Percentiles rank a stretch among this genome's conserved stretches.
Conservation (phyloP, 2,888 invertebrate genomes). For the Cremastobaeus sp. region DNA sequence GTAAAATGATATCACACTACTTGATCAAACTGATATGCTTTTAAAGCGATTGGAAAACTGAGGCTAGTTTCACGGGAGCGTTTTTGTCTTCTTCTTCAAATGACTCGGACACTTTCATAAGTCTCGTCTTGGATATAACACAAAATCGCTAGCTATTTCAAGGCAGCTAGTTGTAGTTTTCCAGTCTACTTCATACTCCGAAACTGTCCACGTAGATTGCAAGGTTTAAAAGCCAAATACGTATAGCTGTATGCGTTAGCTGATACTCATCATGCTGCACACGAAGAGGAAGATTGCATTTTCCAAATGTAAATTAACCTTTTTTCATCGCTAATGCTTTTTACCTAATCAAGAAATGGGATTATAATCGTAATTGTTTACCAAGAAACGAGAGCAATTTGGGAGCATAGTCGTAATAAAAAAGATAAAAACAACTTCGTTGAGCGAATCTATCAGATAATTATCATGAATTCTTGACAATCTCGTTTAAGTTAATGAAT, state of each 20-base stretch:
- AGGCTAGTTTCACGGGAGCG: constrained; percentile 18
- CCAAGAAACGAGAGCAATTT: not conserved
- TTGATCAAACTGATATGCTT: constrained; percentile 41
- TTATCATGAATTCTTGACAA: no score
- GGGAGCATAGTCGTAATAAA: no score
- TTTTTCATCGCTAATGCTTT: constrained; percentile 13
- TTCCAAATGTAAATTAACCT: constrained; percentile 25
- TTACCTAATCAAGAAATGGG: constrained; percentile 9
- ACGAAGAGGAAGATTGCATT: constrained; percentile 16
- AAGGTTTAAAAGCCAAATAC: constrained; percentile 4
- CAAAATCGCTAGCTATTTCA: constrained; percentile 33
- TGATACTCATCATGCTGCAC: constrained; percentile 2
- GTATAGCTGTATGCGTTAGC: not conserved
- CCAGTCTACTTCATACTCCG: not conserved
- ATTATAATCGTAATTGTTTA: not conserved
- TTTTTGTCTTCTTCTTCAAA: constrained; percentile 28
- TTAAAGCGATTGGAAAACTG: constrained; percentile 50
- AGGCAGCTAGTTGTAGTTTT: no score
- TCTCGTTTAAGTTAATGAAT: no score
- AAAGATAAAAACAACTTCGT: no score
- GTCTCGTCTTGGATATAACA: constrained; percentile 21
- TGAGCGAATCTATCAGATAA: no score
- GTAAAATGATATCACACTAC: constrained; percentile 12
- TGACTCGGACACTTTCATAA: constrained; percentile 13
- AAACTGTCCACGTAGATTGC: not conserved